Conservation (phyloP, 2,888 invertebrate species). For the Sphaerophoria rueppellii region DNA sequence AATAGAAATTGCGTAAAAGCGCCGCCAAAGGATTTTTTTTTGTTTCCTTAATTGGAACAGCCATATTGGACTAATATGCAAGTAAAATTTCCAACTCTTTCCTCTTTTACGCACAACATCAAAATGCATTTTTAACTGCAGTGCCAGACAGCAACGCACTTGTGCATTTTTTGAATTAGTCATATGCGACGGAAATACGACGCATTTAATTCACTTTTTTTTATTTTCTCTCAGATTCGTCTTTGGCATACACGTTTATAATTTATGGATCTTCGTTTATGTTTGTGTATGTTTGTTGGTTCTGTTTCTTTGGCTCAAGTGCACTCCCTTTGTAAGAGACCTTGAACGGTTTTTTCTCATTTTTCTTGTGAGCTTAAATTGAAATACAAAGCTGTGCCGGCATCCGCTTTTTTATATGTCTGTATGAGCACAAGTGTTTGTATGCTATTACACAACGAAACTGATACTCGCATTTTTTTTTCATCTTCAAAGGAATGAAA, state of each 20-base stretch:
- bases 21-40: not conserved
- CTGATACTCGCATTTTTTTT: not conserved
- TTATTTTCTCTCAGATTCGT: not conserved
- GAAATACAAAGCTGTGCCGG: slow-evolving; percentile 54
- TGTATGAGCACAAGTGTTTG: not conserved
- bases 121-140: slow-evolving; percentile 23
- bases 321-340: slow-evolving; percentile 66
- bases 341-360: slow-evolving; percentile 52
- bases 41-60: slow-evolving; percentile 34
- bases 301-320: slow-evolving; percentile 35
- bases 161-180: slow-evolving; percentile 42
- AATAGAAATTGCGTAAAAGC: not conserved
- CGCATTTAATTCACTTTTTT: slow-evolving; percentile 36
- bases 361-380: slow-evolving; percentile 16
- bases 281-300: slow-evolving; percentile 21
- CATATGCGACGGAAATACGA: slow-evolving; percentile 44
- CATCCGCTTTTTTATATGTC: not conserved
- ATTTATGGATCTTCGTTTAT: not conserved
- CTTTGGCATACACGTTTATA: not conserved
- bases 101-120: slow-evolving; percentile 7
- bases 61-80: slow-evolving; percentile 14
- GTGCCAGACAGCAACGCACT: slow-evolving; percentile 18
- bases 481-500: slow-evolving; percentile 17
- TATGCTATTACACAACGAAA: not conserved
- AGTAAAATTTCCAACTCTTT: slow-evolving; percentile 24